Evolutionary conservation across 2,888 invertebrate genomes (phyloP), one percentile per base, ranked within the genome.

Genomic region (Nephrotoma appendiculata): DNA sequence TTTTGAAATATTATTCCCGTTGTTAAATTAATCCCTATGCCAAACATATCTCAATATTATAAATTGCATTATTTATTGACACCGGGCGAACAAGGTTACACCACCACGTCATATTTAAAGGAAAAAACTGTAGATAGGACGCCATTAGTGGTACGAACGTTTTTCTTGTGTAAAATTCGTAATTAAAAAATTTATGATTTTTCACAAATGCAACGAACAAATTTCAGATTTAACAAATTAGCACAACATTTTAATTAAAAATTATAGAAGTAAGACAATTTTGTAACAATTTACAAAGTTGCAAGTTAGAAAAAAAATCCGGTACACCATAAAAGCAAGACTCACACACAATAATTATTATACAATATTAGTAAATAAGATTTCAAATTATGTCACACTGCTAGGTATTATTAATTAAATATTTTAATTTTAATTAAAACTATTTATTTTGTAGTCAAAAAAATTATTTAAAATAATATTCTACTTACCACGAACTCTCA

Each of bases 401-500:
- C 2, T 52, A 19, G 5, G 15, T 15, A 52, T 15, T 71, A 31
- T 71, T 31, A 71, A 5, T 71, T 71, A 71, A 71, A 71, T 71
- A 9, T 11, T 71, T 71, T 6, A 7, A 52, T 15, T 31, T 31
- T 2, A 31, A 52, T 7, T 71, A 31, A 71, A 71, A 9, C 0
- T 71, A 88, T 86, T 87, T 88, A 90, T 90, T 90, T 89, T 89
- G 88, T 88, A 88, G 88, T 88, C 89, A 88, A 88, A 88, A 89
- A 89, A 89, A 89, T 89, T 89, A 88, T 31, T 31, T 31, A 31
- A 31, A 31, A 31, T 71, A 89, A 88, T 89, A 89, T 89, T 89
- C 90, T 91, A 91, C 91, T 91, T 91, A 91, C 91, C 90, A 90
- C 90, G 91, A 91, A 90, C 90, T 89, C 91, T 90, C 90, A 90